Base-by-base conservation (phyloP, 1,140 invertebrate species). In the Zaprionus ornatus region DNA sequence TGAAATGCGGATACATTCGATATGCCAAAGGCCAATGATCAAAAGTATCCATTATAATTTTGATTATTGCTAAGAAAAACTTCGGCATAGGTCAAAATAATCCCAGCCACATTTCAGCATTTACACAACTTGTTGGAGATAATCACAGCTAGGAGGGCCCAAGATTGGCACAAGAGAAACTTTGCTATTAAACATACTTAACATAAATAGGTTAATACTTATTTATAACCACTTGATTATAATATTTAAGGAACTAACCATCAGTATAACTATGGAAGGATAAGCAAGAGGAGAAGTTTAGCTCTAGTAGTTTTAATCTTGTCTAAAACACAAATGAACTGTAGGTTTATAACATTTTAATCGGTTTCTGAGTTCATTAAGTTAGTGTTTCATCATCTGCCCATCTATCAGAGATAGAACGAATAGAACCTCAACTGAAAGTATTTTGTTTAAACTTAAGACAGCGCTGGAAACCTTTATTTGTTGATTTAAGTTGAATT, bases 1-100 rank as follows among this genome's bases (percentile, higher is more conserved):
- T 81, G 66, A 77, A 77, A 79, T 79, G n/a, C 40, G 40, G 7
- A 45, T 81, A 67, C 69, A 84, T 85, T 59, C 77, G 68, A 72
- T 88, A 83, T 87, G 80, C 77, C 77, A 56, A 54, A 64, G 73
- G 77, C 66, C 80, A 88, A 80, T 83, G 77, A 50, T 56, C 45
- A 67, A 60, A 56, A 60, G 60, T 72, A 48, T 42, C 37, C 59
- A 71, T 77, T 82, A 75, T 82, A 69, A 86, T 68, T 77, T 55
- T 56, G 79, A 69, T 77, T 87, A 86, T 76, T 50, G 82, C 75
- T 52, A 6, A 40, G 29, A 66, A 17, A 17, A 15, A 37, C 12
- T 13, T 37, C 13, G 3, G 3, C 35, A 37, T 12, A 45, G 9
- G 40, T 45, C 40, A 45, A 45, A 45, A 17, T 45, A 17, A 45